A percentile compares a stretch with the other conserved stretches of the same genome.
Evolutionary conservation across 2,888 invertebrate genomes (phyloP).

Genomic region (Ctena decussata): DNA sequence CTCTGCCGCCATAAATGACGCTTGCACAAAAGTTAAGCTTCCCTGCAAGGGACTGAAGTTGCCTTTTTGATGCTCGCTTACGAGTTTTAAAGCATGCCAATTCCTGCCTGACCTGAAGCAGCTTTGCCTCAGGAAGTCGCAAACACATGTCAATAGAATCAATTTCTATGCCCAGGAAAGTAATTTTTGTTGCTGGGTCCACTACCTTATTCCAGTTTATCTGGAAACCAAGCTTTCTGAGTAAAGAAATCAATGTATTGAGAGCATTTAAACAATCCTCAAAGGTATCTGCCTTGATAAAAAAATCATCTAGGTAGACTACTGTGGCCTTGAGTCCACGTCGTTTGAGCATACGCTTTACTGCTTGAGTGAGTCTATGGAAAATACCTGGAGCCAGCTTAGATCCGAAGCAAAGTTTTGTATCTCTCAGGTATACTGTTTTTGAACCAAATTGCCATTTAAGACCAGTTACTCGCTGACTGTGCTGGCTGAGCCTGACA

Average conservation of each 20-base stretch:
- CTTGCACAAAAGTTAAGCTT: no score
- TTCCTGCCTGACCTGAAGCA: not conserved
- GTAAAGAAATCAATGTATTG: not conserved
- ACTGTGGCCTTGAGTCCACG: not conserved
- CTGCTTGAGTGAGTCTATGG: no score
- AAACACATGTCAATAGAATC: conserved; percentile 12
- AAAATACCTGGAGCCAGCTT: conserved; percentile 30
- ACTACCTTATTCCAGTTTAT: conserved; percentile 40
- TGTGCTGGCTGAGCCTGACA: conserved; percentile 18
- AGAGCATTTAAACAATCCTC: not conserved
- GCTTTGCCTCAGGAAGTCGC: conserved; percentile 11
- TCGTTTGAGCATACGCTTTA: conserved; percentile 29
- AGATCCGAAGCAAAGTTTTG: conserved; percentile 26
- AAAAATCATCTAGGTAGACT: not conserved
- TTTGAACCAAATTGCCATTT: not conserved
- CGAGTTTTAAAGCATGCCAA: not conserved
- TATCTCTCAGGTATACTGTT: not conserved
- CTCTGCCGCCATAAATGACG: no score
- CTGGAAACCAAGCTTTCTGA: conserved; percentile 32
- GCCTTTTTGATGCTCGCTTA: conserved; percentile 19
- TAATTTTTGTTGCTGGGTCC: conserved; percentile 15
- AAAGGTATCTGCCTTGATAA: not conserved
- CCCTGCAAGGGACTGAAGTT: no score
- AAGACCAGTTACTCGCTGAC: conserved; percentile 16
- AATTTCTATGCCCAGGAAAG: conserved; percentile 8